Conservation (phyloP, 2,888 invertebrate species). For the Biston stratarius region DNA sequence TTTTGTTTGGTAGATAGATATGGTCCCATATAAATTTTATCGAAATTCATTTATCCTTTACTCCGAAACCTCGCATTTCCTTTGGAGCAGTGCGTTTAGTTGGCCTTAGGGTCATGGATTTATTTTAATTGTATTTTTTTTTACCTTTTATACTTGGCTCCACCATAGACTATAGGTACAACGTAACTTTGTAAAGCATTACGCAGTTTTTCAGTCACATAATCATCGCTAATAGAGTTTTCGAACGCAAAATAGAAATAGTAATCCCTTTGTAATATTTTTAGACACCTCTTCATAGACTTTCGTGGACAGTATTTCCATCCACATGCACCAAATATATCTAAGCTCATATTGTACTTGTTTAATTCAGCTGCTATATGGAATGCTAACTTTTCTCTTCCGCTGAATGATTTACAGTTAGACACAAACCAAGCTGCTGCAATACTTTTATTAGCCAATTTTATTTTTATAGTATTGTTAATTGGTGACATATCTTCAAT, state of each 20-base stretch:
- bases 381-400: constrained; percentile 49
- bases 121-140: too few relatives aligned
- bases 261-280: constrained; percentile 53
- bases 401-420: constrained; percentile 57
- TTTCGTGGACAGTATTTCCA: constrained; percentile 44
- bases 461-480: constrained; percentile 28
- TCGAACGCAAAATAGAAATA: constrained; percentile 68
- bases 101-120: too few relatives aligned
- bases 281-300: constrained; percentile 42
- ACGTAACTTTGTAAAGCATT: constrained; percentile 80
- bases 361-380: constrained; percentile 35
- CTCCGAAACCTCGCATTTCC: too few relatives aligned
- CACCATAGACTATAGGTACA: constrained; percentile 88
- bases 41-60: too few relatives aligned
- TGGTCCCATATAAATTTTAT: too few relatives aligned
- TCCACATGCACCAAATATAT: constrained; percentile 60
- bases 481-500: constrained; percentile 55
- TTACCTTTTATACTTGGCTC: constrained; percentile 82
- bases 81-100: too few relatives aligned
- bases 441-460: constrained; percentile 33
- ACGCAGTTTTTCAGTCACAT: constrained; percentile 66
- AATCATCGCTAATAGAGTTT: constrained; percentile 61
- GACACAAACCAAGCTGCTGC: constrained; percentile 65
- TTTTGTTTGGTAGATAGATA: too few relatives aligned
- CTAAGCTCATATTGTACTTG: constrained; percentile 50